Conservation (phyloP, 1,140 invertebrate genomes). For the Orussus abietinus region DNA sequence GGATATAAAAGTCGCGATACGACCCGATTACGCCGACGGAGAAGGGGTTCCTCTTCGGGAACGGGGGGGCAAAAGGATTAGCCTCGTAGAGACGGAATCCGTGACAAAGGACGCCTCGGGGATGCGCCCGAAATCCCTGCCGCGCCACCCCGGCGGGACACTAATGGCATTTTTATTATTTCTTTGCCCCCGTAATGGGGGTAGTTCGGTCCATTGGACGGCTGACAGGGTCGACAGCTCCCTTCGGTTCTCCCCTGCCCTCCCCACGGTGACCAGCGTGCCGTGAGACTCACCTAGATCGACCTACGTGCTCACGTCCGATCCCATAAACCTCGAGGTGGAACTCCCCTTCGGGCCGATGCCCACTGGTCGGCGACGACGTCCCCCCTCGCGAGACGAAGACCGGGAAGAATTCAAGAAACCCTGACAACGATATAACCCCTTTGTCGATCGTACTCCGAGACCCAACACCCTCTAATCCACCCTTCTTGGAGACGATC, state of each 20-base stretch:
- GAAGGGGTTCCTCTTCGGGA: constrained; percentile 31
- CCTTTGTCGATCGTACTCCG: too few species aligned
- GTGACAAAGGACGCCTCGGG: constrained; percentile 32
- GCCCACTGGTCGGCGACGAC: too few species aligned
- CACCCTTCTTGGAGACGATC: too few species aligned
- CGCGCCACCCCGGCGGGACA: too few species aligned
- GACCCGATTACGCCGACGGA: not conserved
- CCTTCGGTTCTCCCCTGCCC: constrained; percentile 33
- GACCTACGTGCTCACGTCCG: not conserved
- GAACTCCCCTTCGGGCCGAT: too few species aligned
- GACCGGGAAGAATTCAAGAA: too few species aligned
- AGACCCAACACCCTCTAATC: too few species aligned
- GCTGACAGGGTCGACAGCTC: constrained; percentile 42
- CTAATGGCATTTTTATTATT: constrained; percentile 56
- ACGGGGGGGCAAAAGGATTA: constrained; percentile 38
- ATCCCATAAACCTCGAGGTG: not conserved
- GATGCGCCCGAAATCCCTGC: too few species aligned
- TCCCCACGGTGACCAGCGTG: not conserved
- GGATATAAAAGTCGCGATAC: not conserved
- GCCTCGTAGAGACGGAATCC: constrained; percentile 42
- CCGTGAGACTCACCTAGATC: not conserved
- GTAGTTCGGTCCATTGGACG: constrained; percentile 47
- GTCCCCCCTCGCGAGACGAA: too few species aligned
- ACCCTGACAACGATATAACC: too few species aligned
- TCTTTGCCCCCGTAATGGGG: constrained; percentile 22